These are phyloP conservation scores for Burhinus bistriatus DNA, from an alignment of 2,113 vertebrate genomes.

Conservation along the genomic window DNA sequence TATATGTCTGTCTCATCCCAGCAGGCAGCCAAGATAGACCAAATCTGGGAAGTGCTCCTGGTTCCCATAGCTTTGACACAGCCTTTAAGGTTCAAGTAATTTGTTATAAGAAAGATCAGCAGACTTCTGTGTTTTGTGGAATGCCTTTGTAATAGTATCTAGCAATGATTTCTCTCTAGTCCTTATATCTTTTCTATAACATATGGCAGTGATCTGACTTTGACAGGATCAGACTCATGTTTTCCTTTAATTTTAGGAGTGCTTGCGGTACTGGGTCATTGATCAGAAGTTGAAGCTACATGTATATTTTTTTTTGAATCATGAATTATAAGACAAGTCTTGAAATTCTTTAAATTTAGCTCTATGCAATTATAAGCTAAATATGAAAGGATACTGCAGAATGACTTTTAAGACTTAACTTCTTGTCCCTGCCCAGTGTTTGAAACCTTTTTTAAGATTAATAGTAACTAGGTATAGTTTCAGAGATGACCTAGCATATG, in stretches of 20 bases:
- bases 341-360: neutral
- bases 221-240: neutral
- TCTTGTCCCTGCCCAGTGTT: neutral
- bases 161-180: neutral
- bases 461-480: neutral
- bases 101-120: neutral
- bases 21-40: neutral
- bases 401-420: neutral
- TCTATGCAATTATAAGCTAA: neutral
- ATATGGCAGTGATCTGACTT: neutral
- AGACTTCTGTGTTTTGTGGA: neutral
- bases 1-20: neutral
- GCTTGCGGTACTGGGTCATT: neutral
- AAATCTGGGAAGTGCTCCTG: neutral
- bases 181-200: neutral
- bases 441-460: neutral
- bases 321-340: neutral
- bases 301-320: neutral
- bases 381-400: neutral
- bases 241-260: conserved; percentile 16
- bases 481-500: neutral
- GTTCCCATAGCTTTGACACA: neutral
- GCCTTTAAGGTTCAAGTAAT: neutral
- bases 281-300: neutral
- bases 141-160: neutral